phyloP scores from a whole-genome alignment of 1,140 invertebrate species.

The Agrilus planipennis region DNA sequence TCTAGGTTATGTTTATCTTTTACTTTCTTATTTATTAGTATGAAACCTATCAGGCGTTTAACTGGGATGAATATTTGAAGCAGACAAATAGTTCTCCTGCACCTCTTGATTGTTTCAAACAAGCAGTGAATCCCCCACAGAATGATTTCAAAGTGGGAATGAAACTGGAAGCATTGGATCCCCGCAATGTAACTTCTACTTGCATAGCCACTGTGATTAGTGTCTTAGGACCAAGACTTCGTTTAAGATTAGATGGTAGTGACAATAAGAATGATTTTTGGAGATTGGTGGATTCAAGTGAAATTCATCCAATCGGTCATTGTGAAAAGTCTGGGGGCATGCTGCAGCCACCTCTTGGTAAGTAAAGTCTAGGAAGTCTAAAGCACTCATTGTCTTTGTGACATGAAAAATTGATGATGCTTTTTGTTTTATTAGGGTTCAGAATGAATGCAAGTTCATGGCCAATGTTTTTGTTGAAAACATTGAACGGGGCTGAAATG shows the following conservation, averaged over 20 bases:
- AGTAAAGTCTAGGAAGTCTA: not conserved
- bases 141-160: conserved; percentile 92
- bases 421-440: conserved; percentile 51
- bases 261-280: conserved; percentile 98
- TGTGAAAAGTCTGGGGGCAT: conserved; percentile 85
- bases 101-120: conserved; percentile 84
- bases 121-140: conserved; percentile 65
- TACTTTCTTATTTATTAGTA: too few relatives aligned
- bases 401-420: not conserved
- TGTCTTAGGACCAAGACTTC: conserved; percentile 74
- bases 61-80: conserved; percentile 82
- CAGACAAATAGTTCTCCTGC: conserved; percentile 62
- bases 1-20: too few relatives aligned
- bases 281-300: conserved; percentile 87
- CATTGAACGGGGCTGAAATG: conserved; percentile 82
- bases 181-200: conserved; percentile 86
- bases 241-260: conserved; percentile 86
- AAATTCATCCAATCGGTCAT: conserved; percentile 88
- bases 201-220: conserved; percentile 94
- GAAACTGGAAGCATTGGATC: conserved; percentile 93
- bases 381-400: not conserved
- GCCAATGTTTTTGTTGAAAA: conserved; percentile 90
- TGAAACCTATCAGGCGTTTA: conserved; percentile 67
- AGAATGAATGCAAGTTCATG: conserved; percentile 93
- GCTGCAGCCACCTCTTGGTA: conserved; percentile 35